Base-by-base conservation (phyloP, 2,888 invertebrate genomes). In the Nemurella pictetii region DNA sequence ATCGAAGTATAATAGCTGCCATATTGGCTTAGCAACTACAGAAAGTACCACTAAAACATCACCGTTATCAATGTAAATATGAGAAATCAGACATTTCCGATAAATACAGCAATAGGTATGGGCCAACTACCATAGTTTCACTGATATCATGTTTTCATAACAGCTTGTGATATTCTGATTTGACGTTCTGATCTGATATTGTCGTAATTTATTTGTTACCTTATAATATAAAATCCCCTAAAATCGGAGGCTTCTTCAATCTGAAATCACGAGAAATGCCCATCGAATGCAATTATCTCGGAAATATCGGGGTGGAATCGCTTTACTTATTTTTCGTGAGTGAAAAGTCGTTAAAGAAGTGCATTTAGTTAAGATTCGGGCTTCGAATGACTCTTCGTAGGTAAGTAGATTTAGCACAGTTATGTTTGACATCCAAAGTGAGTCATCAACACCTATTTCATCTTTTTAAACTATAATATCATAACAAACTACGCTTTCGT, bases 401-500 rank as follows among this genome's bases (percentile, higher is more conserved):
- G 55, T 55, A 55, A 55, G 55, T 55, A 55, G 29, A 29, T 75
- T 28, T 26, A 75, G 75, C 27, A 29, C 27, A 29, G 75, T 26
- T 28, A 75, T n/a, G 75, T 29, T 25, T 12, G 27, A 28, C 29
- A 75, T 75, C 29, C 29, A 28, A 26, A 2, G 29, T 20, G 75
- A 29, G 75, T 75, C 27, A 7, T 75, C 27, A n/a, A 29, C 75
- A 26, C 75, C 75, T 75, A 75, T 20, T 26, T 75, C 29, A 75
- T 75, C 12, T 29, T 75, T n/a, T 25, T 75, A 75, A 75, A 75
- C 75, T 75, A 75, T 75, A 75, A 75, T 75, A 28, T 75, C 29
- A 75, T 26, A 75, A 75, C 29, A 26, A 75, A 75, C 55, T 55
- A 55, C 55, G 55, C 55, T 3, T 12, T 78, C 30, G 30, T 27